These are phyloP conservation scores for Procambarus clarkii DNA, from an alignment of 1,140 invertebrate species.

Conservation along the genomic window DNA sequence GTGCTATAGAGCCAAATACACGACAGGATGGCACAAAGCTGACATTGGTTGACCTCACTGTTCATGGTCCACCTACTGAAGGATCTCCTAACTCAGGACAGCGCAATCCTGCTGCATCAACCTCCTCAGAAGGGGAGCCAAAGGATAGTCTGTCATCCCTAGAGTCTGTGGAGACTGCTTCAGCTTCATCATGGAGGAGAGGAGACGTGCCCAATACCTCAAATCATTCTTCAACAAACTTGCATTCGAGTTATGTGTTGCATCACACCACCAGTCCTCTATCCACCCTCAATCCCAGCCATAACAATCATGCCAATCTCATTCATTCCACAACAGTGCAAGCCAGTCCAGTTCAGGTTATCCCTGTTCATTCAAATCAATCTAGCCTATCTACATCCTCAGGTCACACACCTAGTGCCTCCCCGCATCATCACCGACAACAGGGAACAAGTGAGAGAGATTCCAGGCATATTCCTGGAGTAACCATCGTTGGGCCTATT, in stretches of 20 bases:
- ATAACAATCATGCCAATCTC: constrained; percentile 25
- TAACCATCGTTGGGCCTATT: constrained; percentile 58
- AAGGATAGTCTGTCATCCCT: constrained; percentile 56
- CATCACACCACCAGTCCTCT: constrained; percentile 15
- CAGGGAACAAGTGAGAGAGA: constrained; percentile 39
- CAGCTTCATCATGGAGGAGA: constrained; percentile 58
- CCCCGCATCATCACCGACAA: constrained; percentile 37
- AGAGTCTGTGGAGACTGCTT: constrained; percentile 58
- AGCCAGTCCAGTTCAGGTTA: not conserved
- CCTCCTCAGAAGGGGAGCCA: constrained; percentile 53
- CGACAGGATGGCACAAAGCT: constrained; percentile 42
- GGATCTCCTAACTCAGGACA: constrained; percentile 5
- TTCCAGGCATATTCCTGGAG: constrained; percentile 34
- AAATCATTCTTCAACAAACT: constrained; percentile 22
- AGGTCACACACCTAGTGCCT: constrained; percentile 18
- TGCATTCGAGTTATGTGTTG: constrained; percentile 40
- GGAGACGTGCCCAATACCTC: constrained; percentile 44
- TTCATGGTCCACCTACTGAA: constrained; percentile 31
- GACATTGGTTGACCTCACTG: constrained; percentile 47
- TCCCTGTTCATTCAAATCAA: not conserved
- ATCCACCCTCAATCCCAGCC: not conserved
- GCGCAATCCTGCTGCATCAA: constrained; percentile 31
- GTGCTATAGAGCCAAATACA: constrained; percentile 19
- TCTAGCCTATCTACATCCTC: constrained; percentile 26
- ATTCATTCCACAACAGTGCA: constrained; percentile 2